Conservation (phyloP, 2,797 vertebrate genomes). For the Myripristis jacobus region DNA sequence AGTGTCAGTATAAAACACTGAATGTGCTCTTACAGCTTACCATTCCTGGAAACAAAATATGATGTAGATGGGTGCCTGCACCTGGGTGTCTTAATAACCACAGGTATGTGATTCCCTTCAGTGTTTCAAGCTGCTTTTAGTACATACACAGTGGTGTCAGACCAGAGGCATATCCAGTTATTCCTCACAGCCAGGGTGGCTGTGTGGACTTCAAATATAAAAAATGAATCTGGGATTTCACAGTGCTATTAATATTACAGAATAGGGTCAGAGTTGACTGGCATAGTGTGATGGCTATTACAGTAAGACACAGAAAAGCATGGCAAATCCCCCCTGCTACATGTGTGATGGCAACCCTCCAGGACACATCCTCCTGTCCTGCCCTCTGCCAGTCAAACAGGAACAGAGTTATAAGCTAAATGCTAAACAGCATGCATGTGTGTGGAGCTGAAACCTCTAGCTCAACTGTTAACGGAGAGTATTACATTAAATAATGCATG, state of each 20-base stretch:
- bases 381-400: conserved; percentile 23
- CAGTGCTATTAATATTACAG: conserved; percentile 71
- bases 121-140: conserved; percentile 45
- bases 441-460: background rate
- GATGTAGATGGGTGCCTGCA: conserved; percentile 19
- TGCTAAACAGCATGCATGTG: background rate
- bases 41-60: background rate
- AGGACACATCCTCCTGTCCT: conserved; percentile 36
- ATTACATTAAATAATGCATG: conserved; percentile 6
- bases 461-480: conserved; percentile 9
- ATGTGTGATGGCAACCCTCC: conserved; percentile 27
- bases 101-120: background rate
- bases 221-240: conserved; percentile 60
- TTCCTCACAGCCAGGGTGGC: conserved; percentile 45
- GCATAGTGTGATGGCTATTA: conserved; percentile 68
- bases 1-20: conserved; percentile 18
- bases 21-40: background rate
- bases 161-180: conserved; percentile 60
- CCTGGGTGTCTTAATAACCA: conserved; percentile 39
- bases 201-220: conserved; percentile 57
- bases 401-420: conserved; percentile 14
- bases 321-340: conserved; percentile 42
- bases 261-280: conserved; percentile 52
- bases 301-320: conserved; percentile 41
- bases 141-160: conserved; percentile 23